Evolutionary conservation across 2,888 invertebrate genomes (phyloP), one percentile per base, ranked within the genome.

Genomic region (Mimachlamys varia): DNA sequence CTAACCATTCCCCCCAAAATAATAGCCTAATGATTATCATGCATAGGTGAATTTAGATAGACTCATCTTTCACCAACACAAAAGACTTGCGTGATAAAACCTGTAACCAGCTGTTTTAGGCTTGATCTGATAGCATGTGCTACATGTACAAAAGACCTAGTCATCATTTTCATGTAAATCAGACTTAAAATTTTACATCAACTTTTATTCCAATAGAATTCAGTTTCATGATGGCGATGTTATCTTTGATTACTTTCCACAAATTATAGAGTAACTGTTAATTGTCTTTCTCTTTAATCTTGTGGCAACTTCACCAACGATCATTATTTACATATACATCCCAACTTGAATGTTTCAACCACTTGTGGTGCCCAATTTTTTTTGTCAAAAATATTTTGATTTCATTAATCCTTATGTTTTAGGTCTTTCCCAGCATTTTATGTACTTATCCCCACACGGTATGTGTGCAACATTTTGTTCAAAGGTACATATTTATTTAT

Each of bases 61-160:
- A 76, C 33, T 76, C 76, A 76, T 76, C 76, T 76, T 76, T 76
- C 76, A 76, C 33, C 76, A 22, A 76, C 76, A 76, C 76, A 76
- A 76, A 76, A 33, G 33, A 33, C 33, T 12, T 27, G 76, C 33
- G 12, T 76, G 76, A 76, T 76, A 76, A 76, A 27, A 76, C 33
- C 13, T 27, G 76, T 76, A 22, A 13, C 76, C 76, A 76, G 76
- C 76, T 76, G 76, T 76, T 76, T 53, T 33, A 76, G 0, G 27
- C 27, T 0, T 15, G 33, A 33, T 76, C 33, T 3, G 27, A 76
- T 33, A 76, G 33, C 76, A 76, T 76, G 76, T 76, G 76, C 33
- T 76, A 15, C 76, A 76, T 27, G 58, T 58, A 58, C 22, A n/a
- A 58, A 58, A 58, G n/a, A 58, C 22, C 7, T 22, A 58, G 22